phyloP scores from a whole-genome alignment of 2,113 vertebrate species.

The Paralichthys olivaceus region DNA sequence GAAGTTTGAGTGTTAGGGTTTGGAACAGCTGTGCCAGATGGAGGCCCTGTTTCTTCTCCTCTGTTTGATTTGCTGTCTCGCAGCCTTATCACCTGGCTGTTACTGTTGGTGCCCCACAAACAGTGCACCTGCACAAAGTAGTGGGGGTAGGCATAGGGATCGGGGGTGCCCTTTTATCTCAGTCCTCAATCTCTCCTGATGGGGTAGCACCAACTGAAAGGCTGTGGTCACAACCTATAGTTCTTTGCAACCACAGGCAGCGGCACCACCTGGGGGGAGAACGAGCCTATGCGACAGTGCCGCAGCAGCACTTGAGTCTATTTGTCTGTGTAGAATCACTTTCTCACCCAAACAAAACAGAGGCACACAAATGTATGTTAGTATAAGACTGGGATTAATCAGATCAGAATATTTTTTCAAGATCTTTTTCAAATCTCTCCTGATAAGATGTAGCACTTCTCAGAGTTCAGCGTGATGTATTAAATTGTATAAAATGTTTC shows the following conservation, averaged over 20 bases:
- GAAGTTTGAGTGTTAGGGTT: no score
- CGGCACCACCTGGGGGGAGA: constrained; percentile 61
- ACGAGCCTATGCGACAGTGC: constrained; percentile 42
- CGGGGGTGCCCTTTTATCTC: constrained; percentile 83
- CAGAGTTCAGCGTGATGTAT: background rate
- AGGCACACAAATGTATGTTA: background rate
- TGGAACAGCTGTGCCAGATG: constrained; percentile 56
- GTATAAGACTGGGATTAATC: background rate
- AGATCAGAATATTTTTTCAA: background rate
- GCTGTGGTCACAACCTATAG: constrained; percentile 74
- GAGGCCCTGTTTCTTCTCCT: constrained; percentile 36
- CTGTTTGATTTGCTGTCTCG: constrained; percentile 49
- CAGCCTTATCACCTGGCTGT: constrained; percentile 81
- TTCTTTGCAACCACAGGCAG: constrained; percentile 64
- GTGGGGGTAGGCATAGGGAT: constrained; percentile 35
- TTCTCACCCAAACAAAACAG: constrained; percentile 25
- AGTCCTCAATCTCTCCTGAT: constrained; percentile 69
- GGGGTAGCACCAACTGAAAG: constrained; percentile 79
- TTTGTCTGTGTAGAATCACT: constrained; percentile 25
- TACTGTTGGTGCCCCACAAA: constrained; percentile 88
- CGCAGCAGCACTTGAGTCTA: constrained; percentile 16
- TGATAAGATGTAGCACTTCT: background rate
- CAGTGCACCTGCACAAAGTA: constrained; percentile 59
- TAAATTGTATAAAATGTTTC: constrained; percentile 9
- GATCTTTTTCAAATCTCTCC: background rate